phyloP scores from a whole-genome alignment of 2,888 invertebrate genomes.

The Syrista parreyssii region DNA sequence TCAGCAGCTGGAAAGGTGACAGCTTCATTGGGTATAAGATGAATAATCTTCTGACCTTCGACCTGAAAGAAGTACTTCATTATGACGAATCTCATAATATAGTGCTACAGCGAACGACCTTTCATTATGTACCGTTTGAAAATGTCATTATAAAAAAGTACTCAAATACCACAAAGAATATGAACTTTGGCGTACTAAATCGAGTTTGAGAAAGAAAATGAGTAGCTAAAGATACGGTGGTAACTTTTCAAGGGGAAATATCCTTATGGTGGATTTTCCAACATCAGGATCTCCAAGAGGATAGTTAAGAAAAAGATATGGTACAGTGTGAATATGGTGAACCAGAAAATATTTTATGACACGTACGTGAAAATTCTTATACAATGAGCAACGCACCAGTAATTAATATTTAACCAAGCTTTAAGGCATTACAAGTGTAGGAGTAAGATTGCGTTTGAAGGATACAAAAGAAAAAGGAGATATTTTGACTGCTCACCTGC shows the following conservation, averaged over 20 bases:
- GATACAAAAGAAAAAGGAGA: background rate
- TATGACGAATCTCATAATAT: background rate
- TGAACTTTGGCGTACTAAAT: too few relatives aligned
- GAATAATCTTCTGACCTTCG: conserved; percentile 65
- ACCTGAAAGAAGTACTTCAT: conserved; percentile 40
- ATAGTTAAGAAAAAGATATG: background rate
- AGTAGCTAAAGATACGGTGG: too few relatives aligned
- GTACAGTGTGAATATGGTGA: background rate
- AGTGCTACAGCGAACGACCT: background rate
- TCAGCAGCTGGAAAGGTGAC: conserved; percentile 86
- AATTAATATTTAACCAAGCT: too few relatives aligned
- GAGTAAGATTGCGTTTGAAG: background rate
- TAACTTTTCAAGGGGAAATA: background rate
- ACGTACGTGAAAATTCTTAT: too few relatives aligned
- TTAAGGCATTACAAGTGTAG: too few relatives aligned
- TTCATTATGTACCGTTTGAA: background rate
- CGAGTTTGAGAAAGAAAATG: too few relatives aligned
- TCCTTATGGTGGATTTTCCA: background rate
- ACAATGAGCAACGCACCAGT: background rate
- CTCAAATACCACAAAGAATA: too few relatives aligned
- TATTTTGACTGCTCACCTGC: conserved; percentile 34
- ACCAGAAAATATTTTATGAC: background rate
- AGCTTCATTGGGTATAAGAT: conserved; percentile 78
- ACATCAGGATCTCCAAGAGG: background rate
- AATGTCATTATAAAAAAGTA: background rate